Conservation (phyloP, 2,888 invertebrate species). For the Seira musarum region DNA sequence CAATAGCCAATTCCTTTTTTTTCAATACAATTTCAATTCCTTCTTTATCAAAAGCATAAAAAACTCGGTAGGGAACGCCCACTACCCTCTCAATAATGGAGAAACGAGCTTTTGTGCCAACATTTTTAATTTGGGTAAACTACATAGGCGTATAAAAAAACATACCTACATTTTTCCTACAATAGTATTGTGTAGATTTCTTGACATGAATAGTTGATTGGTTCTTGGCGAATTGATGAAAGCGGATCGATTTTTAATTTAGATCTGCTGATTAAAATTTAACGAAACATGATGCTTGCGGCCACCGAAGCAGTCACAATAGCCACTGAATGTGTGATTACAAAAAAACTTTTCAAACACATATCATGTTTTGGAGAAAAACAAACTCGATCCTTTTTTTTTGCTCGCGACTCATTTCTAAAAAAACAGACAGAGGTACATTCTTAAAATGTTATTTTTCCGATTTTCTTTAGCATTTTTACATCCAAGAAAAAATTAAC, state of each 20-base stretch:
- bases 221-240: conserved; percentile 23
- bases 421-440: too few species aligned
- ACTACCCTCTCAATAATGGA: background rate
- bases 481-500: too few species aligned
- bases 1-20: background rate
- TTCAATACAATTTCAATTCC: background rate
- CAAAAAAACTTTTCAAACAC: too few species aligned
- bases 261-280: conserved; percentile 59
- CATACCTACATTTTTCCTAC: background rate
- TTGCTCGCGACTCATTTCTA: too few species aligned
- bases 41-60: background rate
- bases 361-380: too few species aligned
- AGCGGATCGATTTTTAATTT: conserved; percentile 59
- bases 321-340: conserved; percentile 24
- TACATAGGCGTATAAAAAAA: conserved; percentile 6
- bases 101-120: conserved; percentile 11
- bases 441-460: too few species aligned
- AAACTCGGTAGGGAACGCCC: background rate
- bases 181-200: conserved; percentile 15
- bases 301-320: conserved; percentile 44
- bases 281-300: conserved; percentile 41
- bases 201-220: conserved; percentile 20
- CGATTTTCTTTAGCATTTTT: too few species aligned
- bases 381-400: too few species aligned
- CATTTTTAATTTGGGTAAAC: background rate